These are phyloP conservation scores for Helicolenus hilgendorfi DNA, from an alignment of 2,797 vertebrate genomes.

Conservation along the genomic window DNA sequence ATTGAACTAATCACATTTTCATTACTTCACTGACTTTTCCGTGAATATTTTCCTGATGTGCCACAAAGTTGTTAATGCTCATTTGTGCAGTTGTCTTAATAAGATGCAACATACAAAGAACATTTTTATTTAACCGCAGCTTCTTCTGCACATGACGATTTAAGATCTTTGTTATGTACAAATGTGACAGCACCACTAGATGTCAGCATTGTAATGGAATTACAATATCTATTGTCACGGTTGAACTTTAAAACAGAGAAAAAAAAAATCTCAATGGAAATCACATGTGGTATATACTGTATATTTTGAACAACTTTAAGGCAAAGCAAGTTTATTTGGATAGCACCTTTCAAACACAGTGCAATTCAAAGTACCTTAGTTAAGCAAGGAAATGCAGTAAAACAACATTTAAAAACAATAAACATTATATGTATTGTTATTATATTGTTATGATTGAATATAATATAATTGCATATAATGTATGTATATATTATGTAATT, in stretches of 20 bases:
- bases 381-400: background rate
- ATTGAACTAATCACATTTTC: constrained; percentile 59
- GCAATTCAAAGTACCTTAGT: background rate
- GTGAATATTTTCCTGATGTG: constrained; percentile 36
- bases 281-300: background rate
- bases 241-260: background rate
- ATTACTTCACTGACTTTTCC: constrained; percentile 74
- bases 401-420: background rate
- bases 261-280: background rate
- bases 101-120: background rate
- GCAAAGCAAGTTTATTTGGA: background rate
- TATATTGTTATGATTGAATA: no score
- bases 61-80: background rate
- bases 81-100: constrained; percentile 26
- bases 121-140: background rate
- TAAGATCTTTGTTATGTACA: constrained; percentile 24
- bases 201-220: constrained; percentile 80
- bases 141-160: background rate
- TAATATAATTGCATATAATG: no score
- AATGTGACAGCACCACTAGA: constrained; percentile 78
- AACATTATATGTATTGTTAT: no score
- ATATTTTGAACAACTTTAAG: background rate
- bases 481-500: no score
- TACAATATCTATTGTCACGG: background rate
- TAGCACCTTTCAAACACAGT: background rate